Conservation (phyloP, 2,113 vertebrate species). For the Myiozetetes cayanensis region DNA sequence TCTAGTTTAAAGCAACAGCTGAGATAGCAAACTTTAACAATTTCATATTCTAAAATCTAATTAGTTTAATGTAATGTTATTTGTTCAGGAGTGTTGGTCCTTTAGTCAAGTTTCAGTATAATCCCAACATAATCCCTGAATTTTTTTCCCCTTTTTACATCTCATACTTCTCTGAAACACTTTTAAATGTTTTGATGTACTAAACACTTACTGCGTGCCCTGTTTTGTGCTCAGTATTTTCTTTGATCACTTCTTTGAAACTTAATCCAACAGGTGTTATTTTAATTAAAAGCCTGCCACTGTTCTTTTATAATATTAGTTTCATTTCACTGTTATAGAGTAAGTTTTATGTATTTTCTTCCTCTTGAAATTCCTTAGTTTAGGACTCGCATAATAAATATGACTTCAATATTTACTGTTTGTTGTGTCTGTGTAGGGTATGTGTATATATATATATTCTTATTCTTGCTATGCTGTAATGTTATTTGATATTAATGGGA, state of each 20-base stretch:
- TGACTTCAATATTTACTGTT: neutral
- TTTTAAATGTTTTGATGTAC: conserved; percentile 20
- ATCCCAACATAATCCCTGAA: conserved; percentile 11
- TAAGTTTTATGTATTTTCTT: neutral
- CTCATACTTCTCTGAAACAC: neutral
- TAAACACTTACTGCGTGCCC: conserved; percentile 20
- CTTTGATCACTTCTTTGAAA: conserved; percentile 49
- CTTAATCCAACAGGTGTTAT: conserved; percentile 27
- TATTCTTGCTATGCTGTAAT: neutral
- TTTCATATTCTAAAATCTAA: conserved; percentile 50
- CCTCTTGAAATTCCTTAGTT: neutral
- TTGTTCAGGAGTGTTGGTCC: conserved; percentile 44
- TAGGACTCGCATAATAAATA: neutral
- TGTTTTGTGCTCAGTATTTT: conserved; percentile 13
- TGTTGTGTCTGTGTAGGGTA: neutral
- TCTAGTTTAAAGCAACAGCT: conserved; percentile 58
- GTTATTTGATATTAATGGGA: conserved; percentile 3
- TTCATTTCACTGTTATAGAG: neutral
- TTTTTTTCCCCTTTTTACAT: neutral
- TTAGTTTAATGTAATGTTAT: conserved; percentile 50
- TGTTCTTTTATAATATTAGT: neutral
- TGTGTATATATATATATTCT: neutral
- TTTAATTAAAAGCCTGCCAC: conserved; percentile 23
- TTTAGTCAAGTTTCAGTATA: conserved; percentile 58
- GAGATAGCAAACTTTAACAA: conserved; percentile 42